These are phyloP conservation scores for Ceraclea dissimilis DNA, from an alignment of 2,888 invertebrate species.

Conservation along the genomic window DNA sequence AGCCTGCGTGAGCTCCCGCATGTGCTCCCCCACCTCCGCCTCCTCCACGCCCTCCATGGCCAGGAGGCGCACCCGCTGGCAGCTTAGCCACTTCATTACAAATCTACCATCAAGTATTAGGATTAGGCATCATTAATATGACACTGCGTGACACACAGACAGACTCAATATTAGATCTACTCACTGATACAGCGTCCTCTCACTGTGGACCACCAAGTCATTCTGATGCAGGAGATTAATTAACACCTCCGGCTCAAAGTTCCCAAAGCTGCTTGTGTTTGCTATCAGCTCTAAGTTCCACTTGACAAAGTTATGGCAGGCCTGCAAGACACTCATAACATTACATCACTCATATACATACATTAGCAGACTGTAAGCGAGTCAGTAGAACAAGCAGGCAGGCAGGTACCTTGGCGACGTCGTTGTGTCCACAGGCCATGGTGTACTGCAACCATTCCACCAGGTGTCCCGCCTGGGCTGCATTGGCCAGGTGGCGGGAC, in stretches of 20 bases:
- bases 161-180: too few relatives aligned
- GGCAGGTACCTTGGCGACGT: constrained; percentile 53
- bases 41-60: constrained; percentile 41
- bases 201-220: constrained; percentile 82
- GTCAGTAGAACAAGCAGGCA: not conserved
- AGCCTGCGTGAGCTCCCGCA: constrained; percentile 62
- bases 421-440: constrained; percentile 69
- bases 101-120: constrained; percentile 46
- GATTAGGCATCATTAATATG: not conserved
- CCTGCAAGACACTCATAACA: constrained; percentile 36
- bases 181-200: constrained; percentile 72
- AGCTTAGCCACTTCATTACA: constrained; percentile 70
- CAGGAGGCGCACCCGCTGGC: constrained; percentile 53
- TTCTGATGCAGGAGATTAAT: constrained; percentile 72
- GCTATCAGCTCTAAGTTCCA: constrained; percentile 86
- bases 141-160: not conserved
- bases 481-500: constrained; percentile 78
- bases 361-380: too few relatives aligned
- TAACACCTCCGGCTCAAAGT: constrained; percentile 74
- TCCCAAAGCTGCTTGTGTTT: constrained; percentile 69
- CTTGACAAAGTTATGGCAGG: constrained; percentile 76
- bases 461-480: constrained; percentile 71
- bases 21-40: constrained; percentile 50
- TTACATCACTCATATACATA: too few relatives aligned
- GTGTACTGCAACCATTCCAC: constrained; percentile 91